A percentile compares a stretch with the other conserved stretches of the same genome.
Evolutionary conservation across 2,888 invertebrate species (phyloP).

Genomic region (Pristionchus exspectatus): DNA sequence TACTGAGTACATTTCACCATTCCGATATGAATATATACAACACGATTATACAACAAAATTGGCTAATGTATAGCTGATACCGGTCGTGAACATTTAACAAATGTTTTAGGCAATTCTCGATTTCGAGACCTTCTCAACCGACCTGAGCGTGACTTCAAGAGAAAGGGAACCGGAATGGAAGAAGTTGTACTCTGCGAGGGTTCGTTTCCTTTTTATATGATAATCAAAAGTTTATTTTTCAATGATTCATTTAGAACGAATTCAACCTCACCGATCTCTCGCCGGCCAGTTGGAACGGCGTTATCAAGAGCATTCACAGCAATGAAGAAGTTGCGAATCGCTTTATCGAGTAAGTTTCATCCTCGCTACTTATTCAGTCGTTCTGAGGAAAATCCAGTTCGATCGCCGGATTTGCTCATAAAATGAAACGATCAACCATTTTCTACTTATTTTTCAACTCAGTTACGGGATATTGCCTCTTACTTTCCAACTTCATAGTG

Average conservation of each 20-base stretch:
- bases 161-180: slow-evolving; percentile 85
- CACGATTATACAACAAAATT: no score
- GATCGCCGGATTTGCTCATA: background rate
- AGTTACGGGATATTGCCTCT: background rate
- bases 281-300: slow-evolving; percentile 56
- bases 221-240: background rate
- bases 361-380: background rate
- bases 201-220: no score
- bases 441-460: no score
- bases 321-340: slow-evolving; percentile 39
- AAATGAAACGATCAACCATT: background rate
- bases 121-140: slow-evolving; percentile 86
- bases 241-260: slow-evolving; percentile 60
- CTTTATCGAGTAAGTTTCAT: slow-evolving; percentile 44
- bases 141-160: slow-evolving; percentile 87
- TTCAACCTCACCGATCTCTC: slow-evolving; percentile 71
- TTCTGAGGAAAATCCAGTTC: no score
- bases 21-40: no score
- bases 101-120: slow-evolving; percentile 80
- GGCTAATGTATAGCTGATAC: no score
- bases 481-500: background rate
- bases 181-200: slow-evolving; percentile 86
- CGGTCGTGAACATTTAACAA: no score
- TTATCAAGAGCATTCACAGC: slow-evolving; percentile 62
- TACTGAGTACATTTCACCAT: no score